phyloP scores from a whole-genome alignment of 1,140 invertebrate genomes.

The Drosophila biarmipes region DNA sequence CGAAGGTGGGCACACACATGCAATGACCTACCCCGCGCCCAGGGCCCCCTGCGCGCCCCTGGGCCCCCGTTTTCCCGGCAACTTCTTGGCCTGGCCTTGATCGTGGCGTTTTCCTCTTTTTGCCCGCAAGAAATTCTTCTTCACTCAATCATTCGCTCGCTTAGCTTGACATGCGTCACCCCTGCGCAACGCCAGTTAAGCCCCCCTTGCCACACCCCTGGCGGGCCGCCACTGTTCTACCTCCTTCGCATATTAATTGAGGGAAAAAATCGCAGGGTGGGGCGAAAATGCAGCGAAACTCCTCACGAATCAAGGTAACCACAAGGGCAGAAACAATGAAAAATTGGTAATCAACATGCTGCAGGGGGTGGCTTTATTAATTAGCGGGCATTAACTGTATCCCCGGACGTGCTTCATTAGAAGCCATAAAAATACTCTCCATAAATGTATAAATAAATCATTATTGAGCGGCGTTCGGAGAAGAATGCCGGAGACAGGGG shows the following conservation, averaged over 20 bases:
- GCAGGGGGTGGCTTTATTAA: conserved; percentile 26
- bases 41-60: neutral
- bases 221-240: conserved; percentile 10
- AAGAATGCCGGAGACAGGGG: neutral
- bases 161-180: conserved; percentile 29
- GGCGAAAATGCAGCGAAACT: conserved; percentile 18
- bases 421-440: conserved; percentile 27
- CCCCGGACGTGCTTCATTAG: conserved; percentile 35
- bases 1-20: conserved; percentile 27
- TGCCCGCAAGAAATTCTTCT: conserved; percentile 18
- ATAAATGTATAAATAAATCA: conserved; percentile 20
- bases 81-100: conserved; percentile 39
- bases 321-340: neutral
- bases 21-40: conserved; percentile 23
- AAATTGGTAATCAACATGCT: conserved; percentile 33
- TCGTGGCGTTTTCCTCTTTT: conserved; percentile 14
- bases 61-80: neutral
- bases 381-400: conserved; percentile 37
- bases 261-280: conserved; percentile 7
- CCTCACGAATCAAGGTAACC: conserved; percentile 24
- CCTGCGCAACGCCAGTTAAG: neutral
- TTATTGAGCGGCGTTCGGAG: conserved; percentile 9
- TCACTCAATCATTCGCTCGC: conserved; percentile 42
- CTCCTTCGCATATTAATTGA: conserved; percentile 61
- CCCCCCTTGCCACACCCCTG: conserved; percentile 8